Percentiles rank a stretch among this genome's conserved stretches.
Evolutionary conservation across 2,888 invertebrate genomes (phyloP).

Genomic region (Pecten maximus): DNA sequence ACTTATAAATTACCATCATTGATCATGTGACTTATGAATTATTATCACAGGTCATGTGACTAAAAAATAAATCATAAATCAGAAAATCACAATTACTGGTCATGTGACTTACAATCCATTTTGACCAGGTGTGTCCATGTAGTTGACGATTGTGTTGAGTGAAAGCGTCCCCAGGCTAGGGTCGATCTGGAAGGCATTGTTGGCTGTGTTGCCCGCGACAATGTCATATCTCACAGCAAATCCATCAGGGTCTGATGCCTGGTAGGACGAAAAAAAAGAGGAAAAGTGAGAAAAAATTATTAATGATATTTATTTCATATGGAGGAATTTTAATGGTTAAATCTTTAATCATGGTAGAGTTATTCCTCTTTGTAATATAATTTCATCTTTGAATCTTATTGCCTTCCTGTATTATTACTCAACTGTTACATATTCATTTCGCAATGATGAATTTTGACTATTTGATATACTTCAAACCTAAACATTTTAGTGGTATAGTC

Average conservation of each 20-base stretch:
- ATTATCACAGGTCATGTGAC: background rate
- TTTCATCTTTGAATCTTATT: too few relatives aligned
- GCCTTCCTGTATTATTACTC: too few relatives aligned
- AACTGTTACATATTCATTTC: too few relatives aligned
- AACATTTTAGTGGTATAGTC: too few relatives aligned
- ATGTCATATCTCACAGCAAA: constrained; percentile 65
- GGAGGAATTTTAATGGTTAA: constrained; percentile 35
- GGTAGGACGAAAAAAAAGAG: too few relatives aligned
- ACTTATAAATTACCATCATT: background rate
- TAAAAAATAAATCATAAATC: too few relatives aligned
- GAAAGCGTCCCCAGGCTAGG: constrained; percentile 61
- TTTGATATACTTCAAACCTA: too few relatives aligned
- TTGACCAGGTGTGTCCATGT: constrained; percentile 54
- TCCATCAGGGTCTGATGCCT: constrained; percentile 51
- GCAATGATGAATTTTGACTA: too few relatives aligned
- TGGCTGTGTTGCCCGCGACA: constrained; percentile 61
- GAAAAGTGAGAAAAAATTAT: background rate
- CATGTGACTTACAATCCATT: constrained; percentile 57
- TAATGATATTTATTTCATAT: background rate
- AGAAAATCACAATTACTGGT: constrained; percentile 40
- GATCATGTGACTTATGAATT: background rate
- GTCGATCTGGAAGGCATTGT: constrained; percentile 66
- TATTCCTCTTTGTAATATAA: too few relatives aligned
- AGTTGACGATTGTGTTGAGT: constrained; percentile 59
- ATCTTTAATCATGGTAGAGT: too few relatives aligned